Percentiles rank a stretch among this genome's conserved stretches.
These are phyloP conservation scores for Drosophila buzzatii DNA, from an alignment of 2,888 invertebrate species.

Conservation along the genomic window DNA sequence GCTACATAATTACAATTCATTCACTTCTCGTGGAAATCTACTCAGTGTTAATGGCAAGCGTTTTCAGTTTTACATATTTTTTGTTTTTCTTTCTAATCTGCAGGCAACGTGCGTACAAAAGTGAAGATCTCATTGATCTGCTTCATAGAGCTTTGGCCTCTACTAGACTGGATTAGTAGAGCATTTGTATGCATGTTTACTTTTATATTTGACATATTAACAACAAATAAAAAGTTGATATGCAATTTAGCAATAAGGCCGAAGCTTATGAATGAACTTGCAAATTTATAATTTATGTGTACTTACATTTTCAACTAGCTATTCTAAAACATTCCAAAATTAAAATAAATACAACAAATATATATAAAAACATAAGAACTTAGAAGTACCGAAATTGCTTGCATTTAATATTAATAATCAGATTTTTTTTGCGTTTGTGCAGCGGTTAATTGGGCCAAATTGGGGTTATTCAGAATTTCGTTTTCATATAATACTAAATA, in stretches of 20 bases:
- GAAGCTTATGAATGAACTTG: neutral
- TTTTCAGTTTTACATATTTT: conserved; percentile 10
- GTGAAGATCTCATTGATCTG: neutral
- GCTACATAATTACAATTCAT: neutral
- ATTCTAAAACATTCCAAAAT: conserved; percentile 36
- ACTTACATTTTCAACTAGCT: conserved; percentile 48
- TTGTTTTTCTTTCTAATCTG: conserved; percentile 10
- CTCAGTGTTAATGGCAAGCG: conserved; percentile 67
- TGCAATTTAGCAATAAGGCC: conserved; percentile 2
- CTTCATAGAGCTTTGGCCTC: conserved; percentile 1
- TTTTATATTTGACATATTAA: neutral
- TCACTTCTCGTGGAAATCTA: conserved; percentile 36
- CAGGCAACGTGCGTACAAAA: conserved; percentile 56
- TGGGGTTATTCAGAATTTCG: conserved; percentile 16
- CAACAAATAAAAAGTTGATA: neutral
- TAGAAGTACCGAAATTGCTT: conserved; percentile 25
- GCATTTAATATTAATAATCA: conserved; percentile 21
- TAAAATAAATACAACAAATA: conserved; percentile 23
- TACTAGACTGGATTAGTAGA: neutral
- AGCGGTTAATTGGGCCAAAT: conserved; percentile 53
- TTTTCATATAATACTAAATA: conserved; percentile 31
- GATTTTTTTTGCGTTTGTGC: conserved; percentile 32
- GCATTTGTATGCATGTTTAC: conserved; percentile 1
- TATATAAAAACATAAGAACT: conserved; percentile 29
- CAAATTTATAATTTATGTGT: conserved; percentile 3